A percentile compares a stretch with the other conserved stretches of the same genome.
These are phyloP conservation scores for Drosophila lacertosa DNA, from an alignment of 1,140 invertebrate genomes.

Conservation along the genomic window DNA sequence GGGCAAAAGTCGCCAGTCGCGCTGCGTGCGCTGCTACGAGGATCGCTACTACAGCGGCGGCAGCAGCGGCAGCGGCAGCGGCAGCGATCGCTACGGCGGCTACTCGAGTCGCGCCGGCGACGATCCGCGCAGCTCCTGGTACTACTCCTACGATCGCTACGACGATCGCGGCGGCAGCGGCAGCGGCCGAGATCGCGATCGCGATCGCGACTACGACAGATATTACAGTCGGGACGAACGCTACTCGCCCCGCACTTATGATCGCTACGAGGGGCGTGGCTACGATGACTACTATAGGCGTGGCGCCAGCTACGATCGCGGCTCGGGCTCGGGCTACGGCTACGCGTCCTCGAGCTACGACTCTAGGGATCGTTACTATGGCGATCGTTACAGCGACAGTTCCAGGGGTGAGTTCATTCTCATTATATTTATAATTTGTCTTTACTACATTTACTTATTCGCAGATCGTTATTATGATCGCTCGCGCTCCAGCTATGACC, in stretches of 20 bases:
- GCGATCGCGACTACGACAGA: slow-evolving; percentile 63
- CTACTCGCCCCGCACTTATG: slow-evolving; percentile 66
- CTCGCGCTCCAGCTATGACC: slow-evolving; percentile 63
- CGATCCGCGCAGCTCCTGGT: slow-evolving; percentile 65
- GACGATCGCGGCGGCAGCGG: slow-evolving; percentile 56
- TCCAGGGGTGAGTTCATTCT: slow-evolving; percentile 44
- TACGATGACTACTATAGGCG: slow-evolving; percentile 77
- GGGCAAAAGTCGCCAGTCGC: slow-evolving; percentile 72
- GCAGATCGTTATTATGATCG: slow-evolving; percentile 81
- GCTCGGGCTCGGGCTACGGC: slow-evolving; percentile 31
- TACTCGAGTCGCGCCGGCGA: slow-evolving; percentile 60
- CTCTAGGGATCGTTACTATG: slow-evolving; percentile 63
- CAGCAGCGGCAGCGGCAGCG: slow-evolving; percentile 41
- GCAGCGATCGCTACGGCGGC: slow-evolving; percentile 64
- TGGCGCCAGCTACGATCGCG: slow-evolving; percentile 52
- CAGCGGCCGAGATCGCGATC: slow-evolving; percentile 21
- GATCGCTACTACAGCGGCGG: slow-evolving; percentile 51
- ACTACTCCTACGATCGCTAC: slow-evolving; percentile 65
- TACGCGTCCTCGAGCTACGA: slow-evolving; percentile 62
- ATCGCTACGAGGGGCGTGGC: slow-evolving; percentile 82
- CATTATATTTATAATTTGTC: too few relatives aligned
- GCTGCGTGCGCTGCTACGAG: slow-evolving; percentile 80
- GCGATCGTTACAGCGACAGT: slow-evolving; percentile 72
- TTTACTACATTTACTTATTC: background rate
- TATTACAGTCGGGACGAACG: slow-evolving; percentile 74